Evolutionary conservation across 1,140 invertebrate species (phyloP).

Genomic region (Lutraria rhynchaena): DNA sequence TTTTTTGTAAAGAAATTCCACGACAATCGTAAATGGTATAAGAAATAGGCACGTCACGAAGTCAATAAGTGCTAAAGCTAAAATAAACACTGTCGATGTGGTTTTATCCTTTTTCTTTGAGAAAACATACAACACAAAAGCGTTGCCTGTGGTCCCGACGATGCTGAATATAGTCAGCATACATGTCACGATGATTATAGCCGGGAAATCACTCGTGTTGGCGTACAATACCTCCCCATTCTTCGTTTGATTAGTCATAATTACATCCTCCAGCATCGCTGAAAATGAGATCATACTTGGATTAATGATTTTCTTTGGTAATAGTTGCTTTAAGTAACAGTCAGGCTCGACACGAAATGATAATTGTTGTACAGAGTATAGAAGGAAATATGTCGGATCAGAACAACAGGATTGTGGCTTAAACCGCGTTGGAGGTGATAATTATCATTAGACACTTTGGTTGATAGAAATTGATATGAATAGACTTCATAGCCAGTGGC

Average conservation of each 20-base stretch:
- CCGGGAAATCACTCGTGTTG: constrained; percentile 56
- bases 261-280: constrained; percentile 27
- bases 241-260: constrained; percentile 33
- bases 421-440: too few relatives aligned
- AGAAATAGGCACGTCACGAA: constrained; percentile 76
- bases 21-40: constrained; percentile 76
- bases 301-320: too few relatives aligned
- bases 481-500: too few relatives aligned
- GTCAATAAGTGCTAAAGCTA: constrained; percentile 78
- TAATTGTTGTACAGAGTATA: too few relatives aligned
- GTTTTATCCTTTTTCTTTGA: constrained; percentile 78
- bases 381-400: too few relatives aligned
- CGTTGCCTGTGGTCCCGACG: constrained; percentile 79
- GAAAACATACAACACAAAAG: constrained; percentile 80
- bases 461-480: too few relatives aligned
- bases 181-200: constrained; percentile 64
- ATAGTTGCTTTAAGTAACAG: too few relatives aligned
- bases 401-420: too few relatives aligned
- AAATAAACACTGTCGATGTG: constrained; percentile 80
- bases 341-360: too few relatives aligned
- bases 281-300: too few relatives aligned
- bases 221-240: constrained; percentile 41
- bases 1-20: constrained; percentile 65
- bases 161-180: constrained; percentile 67
- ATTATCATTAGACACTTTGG: too few relatives aligned